Evolutionary conservation across 1,140 invertebrate species (phyloP).

Genomic region (Drosophila navojoa): DNA sequence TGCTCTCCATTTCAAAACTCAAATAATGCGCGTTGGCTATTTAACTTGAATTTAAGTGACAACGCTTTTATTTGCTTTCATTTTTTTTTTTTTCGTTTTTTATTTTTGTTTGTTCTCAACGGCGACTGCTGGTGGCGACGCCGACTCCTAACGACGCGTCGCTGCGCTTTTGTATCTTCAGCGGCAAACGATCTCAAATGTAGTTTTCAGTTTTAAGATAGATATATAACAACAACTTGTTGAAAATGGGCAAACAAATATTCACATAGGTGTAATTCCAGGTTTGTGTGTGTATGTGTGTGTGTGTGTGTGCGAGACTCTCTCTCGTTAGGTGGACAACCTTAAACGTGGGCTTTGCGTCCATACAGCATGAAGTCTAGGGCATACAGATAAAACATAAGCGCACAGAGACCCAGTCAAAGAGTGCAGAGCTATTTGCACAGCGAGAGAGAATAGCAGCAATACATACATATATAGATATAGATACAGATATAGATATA

Average conservation of each 20-base stretch:
- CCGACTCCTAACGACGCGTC: conserved; percentile 37
- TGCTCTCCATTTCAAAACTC: conserved; percentile 80
- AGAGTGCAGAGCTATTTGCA: background rate
- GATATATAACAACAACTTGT: conserved; percentile 64
- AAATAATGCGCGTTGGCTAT: conserved; percentile 80
- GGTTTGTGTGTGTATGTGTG: conserved; percentile 10
- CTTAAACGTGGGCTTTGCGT: conserved; percentile 7
- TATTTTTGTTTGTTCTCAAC: conserved; percentile 73
- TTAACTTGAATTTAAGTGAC: conserved; percentile 81
- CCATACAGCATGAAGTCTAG: conserved; percentile 18
- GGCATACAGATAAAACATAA: conserved; percentile 1
- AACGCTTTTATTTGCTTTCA: conserved; percentile 62
- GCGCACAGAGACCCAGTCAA: background rate
- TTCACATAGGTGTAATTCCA: conserved; percentile 36
- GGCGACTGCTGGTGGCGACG: background rate
- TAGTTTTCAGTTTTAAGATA: conserved; percentile 49
- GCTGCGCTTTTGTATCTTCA: conserved; percentile 47
- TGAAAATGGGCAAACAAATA: conserved; percentile 64
- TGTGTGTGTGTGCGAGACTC: background rate
- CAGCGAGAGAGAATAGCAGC: too few relatives aligned
- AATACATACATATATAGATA: too few relatives aligned
- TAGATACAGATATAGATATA: background rate
- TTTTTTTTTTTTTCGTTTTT: conserved; percentile 61
- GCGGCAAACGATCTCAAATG: conserved; percentile 45
- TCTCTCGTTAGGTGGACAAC: conserved; percentile 10